A percentile compares a stretch with the other conserved stretches of the same genome.
Evolutionary conservation across 2,797 vertebrate genomes (phyloP).

Genomic region (Sarcoramphus papa): DNA sequence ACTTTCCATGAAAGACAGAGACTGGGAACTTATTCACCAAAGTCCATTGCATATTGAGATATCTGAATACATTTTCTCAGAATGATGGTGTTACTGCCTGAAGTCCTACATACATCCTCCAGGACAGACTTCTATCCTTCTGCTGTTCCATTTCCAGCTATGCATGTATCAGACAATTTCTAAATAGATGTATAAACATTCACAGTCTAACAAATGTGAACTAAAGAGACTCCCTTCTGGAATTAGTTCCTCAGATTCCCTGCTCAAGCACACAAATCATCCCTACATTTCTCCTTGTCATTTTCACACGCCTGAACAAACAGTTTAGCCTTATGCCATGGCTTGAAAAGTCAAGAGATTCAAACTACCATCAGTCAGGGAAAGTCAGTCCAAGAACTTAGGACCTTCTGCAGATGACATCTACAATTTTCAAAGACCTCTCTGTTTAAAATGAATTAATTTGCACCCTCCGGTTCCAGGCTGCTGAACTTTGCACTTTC

Average conservation of each 20-base stretch:
- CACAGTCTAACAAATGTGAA: not conserved
- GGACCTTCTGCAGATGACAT: not conserved
- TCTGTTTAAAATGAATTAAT: not conserved
- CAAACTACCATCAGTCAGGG: not conserved
- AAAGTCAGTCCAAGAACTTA: not conserved
- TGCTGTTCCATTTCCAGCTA: not conserved
- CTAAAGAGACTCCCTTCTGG: not conserved
- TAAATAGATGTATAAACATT: not conserved
- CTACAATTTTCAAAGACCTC: not conserved
- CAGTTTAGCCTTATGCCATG: not conserved
- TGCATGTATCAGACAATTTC: not conserved
- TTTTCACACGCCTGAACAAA: not conserved
- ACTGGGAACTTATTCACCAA: not conserved
- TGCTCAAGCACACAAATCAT: not conserved
- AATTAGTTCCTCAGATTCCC: not conserved
- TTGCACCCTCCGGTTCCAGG: not conserved
- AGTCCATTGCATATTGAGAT: not conserved
- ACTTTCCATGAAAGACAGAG: not conserved
- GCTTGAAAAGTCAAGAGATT: not conserved
- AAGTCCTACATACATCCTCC: not conserved
- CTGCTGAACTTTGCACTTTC: not conserved
- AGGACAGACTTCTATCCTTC: not conserved
- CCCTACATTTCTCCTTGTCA: not conserved
- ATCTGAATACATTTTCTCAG: not conserved
- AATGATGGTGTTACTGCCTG: not conserved